These are phyloP conservation scores for Falco berigora DNA, from an alignment of 2,797 vertebrate species.

Conservation along the genomic window DNA sequence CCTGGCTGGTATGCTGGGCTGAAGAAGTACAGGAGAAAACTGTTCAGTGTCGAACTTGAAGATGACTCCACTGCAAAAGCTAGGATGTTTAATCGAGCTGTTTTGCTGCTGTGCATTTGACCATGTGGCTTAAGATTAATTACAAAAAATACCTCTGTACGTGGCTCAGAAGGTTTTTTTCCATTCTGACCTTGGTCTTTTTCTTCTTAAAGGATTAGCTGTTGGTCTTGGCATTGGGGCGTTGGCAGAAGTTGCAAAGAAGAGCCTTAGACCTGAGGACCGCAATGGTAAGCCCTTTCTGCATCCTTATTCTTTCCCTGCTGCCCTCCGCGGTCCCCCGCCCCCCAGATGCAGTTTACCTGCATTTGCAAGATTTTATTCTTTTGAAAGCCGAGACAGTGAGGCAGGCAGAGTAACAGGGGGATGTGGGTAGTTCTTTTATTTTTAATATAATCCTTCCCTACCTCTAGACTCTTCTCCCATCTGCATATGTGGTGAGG, in stretches of 20 bases:
- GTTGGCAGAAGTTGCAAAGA: constrained; percentile 94
- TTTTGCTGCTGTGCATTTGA: not conserved
- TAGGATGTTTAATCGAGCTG: not conserved
- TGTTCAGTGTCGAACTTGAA: not conserved
- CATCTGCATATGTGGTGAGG: too few species aligned
- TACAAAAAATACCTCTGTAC: not conserved
- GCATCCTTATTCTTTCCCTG: too few species aligned
- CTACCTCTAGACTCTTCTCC: not conserved
- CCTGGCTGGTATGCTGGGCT: not conserved
- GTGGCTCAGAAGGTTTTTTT: not conserved
- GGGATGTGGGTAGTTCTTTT: not conserved
- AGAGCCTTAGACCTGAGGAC: constrained; percentile 83
- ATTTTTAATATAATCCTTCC: not conserved
- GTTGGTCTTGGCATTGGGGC: constrained; percentile 94
- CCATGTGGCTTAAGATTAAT: not conserved
- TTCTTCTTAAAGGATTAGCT: constrained; percentile 81
- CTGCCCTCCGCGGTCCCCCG: too few species aligned
- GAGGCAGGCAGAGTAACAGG: not conserved
- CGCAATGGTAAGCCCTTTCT: constrained; percentile 71
- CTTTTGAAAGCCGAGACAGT: not conserved
- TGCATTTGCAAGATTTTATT: not conserved
- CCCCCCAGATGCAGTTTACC: not conserved
- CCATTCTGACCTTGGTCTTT: not conserved
- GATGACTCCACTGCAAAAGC: not conserved
- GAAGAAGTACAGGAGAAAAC: not conserved